phyloP scores from a whole-genome alignment of 1,140 invertebrate species.

The Notospermus geniculatus region DNA sequence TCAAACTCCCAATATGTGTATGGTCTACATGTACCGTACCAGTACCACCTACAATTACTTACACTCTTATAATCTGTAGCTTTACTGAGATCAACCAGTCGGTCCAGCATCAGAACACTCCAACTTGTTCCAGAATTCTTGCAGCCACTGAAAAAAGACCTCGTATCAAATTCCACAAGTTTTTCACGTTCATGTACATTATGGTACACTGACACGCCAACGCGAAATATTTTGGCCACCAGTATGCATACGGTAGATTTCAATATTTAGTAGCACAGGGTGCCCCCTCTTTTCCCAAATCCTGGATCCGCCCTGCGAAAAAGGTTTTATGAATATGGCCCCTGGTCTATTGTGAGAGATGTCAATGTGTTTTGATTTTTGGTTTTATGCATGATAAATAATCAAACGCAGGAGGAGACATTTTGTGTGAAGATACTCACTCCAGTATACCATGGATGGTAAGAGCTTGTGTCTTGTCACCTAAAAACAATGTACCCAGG shows the following conservation, averaged over 20 bases:
- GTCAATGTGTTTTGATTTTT: not conserved
- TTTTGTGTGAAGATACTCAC: slow-evolving; percentile 20
- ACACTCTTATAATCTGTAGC: slow-evolving; percentile 6
- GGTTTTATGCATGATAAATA: not conserved
- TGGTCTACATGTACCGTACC: too few relatives aligned
- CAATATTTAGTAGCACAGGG: too few relatives aligned
- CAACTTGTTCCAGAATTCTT: slow-evolving; percentile 24
- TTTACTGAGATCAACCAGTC: slow-evolving; percentile 9
- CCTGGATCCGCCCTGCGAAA: too few relatives aligned
- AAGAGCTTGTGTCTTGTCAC: slow-evolving; percentile 14
- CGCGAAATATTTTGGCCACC: too few relatives aligned
- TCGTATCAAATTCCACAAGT: not conserved
- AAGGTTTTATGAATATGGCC: too few relatives aligned
- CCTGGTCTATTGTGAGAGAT: too few relatives aligned
- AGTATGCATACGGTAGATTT: too few relatives aligned
- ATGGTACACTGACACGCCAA: too few relatives aligned
- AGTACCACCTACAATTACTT: too few relatives aligned
- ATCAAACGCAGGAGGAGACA: too few relatives aligned
- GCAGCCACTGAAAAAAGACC: slow-evolving; percentile 29
- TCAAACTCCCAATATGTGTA: too few relatives aligned
- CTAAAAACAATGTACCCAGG: slow-evolving; percentile 18
- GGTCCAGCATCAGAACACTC: slow-evolving; percentile 22
- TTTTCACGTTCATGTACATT: not conserved
- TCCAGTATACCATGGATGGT: slow-evolving; percentile 18
- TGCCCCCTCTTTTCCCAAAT: too few relatives aligned